Base-by-base conservation (phyloP, 2,113 vertebrate species). In the Eira barbara region DNA sequence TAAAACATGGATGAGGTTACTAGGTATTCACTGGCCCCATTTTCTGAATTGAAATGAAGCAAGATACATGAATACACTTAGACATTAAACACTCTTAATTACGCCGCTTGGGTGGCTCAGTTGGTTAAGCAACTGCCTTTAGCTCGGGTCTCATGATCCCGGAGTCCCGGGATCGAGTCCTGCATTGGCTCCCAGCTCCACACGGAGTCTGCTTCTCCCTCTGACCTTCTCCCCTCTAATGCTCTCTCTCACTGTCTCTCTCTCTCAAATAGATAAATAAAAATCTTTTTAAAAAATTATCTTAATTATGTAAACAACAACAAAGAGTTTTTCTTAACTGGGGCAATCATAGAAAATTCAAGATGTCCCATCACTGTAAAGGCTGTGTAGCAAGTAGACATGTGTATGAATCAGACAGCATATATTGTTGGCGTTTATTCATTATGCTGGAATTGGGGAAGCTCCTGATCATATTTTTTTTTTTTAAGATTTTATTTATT, bases 11-110 rank as follows among this genome's bases (percentile, higher is more conserved):
- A 47, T 67, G 65, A 92, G 71, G 27, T 82, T 55, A 73, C 3
- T 17, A 9, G 18, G 52, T 52, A 78, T n/a, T 90, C 49, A 49
- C 73, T 47, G 27, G 17, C 9, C 17, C 78, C 36, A 88, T 49
- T 95, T 93, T 95, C 39, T 89, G 34, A 92, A 87, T 42, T 65
- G 81, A 95, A 92, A 92, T 86, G 34, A 97, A 96, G 39, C 17
- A 1, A 87, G 31, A 13, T 42, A 39, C 65, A 59, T 45, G 39
- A 83, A 84, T 49, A 27, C 11, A 69, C 13, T 82, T 94, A 6
- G 49, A 84, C 3, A 8, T 67, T 69, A 94, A 52, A 57, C 55
- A 20, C 55, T 61, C 36, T 63, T 91, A 69, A 36, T 71, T 45
- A 20, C 0, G 20, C 20, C 7, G 20, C 57, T 23, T 57, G 57